Evolutionary conservation across 2,113 vertebrate genomes (phyloP).

Genomic region (Chionomys nivalis): DNA sequence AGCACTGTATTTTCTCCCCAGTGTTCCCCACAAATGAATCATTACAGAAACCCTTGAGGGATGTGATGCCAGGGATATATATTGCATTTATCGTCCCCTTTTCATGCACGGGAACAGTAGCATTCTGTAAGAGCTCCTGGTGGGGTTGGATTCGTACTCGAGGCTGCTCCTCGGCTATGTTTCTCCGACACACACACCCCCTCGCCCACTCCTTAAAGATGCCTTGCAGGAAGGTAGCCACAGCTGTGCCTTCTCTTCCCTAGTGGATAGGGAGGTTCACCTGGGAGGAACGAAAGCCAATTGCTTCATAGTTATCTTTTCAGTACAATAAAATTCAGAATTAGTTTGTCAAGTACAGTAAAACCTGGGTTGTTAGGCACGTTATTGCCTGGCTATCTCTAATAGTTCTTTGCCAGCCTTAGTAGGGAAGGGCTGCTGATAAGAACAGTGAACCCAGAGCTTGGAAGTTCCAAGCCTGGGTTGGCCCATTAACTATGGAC

Average conservation of each 20-base stretch:
- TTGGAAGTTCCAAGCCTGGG: not conserved
- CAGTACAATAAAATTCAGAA: not conserved
- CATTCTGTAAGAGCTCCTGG: not conserved
- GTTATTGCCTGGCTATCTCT: not conserved
- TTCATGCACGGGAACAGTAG: not conserved
- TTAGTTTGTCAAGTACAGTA: not conserved
- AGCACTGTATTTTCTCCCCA: not conserved
- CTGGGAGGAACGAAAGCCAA: not conserved
- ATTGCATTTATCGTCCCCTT: not conserved
- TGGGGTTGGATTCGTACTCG: not conserved
- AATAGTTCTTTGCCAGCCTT: not conserved
- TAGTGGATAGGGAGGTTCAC: not conserved
- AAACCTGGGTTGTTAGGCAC: not conserved
- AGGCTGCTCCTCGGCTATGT: not conserved
- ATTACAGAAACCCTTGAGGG: not conserved
- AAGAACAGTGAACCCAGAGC: not conserved
- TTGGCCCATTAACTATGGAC: not conserved
- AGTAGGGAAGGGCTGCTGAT: not conserved
- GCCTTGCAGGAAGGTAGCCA: not conserved
- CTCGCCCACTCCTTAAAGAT: not conserved
- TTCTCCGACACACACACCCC: not conserved
- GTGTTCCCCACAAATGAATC: not conserved
- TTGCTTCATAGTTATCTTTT: not conserved
- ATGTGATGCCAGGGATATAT: not conserved
- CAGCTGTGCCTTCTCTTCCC: not conserved